Evolutionary conservation across 2,888 invertebrate species (phyloP).

Genomic region (Strigamia crassipes): DNA sequence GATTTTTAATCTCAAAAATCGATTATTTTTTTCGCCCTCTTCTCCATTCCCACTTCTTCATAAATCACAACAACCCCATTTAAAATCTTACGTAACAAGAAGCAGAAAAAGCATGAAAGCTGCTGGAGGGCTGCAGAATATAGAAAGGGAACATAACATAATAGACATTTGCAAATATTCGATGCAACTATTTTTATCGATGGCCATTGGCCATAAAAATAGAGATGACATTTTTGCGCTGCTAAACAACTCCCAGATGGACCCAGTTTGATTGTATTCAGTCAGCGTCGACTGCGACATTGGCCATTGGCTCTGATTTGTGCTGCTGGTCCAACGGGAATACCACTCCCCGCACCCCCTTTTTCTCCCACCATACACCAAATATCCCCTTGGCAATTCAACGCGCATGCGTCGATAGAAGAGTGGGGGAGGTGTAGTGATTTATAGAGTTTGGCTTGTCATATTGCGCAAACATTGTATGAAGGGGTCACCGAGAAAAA

Average conservation of each 20-base stretch:
- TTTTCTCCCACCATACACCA: constrained; percentile 1
- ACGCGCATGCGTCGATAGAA: constrained; percentile 19
- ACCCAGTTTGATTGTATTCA: constrained; percentile 19
- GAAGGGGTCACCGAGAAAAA: constrained; percentile 18
- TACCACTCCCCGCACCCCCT: background rate
- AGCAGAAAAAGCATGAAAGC: background rate
- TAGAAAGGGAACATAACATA: background rate
- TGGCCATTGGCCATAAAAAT: constrained; percentile 13
- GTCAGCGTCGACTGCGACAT: constrained; percentile 30
- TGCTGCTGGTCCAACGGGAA: constrained; percentile 20
- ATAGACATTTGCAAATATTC: constrained; percentile 25
- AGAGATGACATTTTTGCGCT: constrained; percentile 22
- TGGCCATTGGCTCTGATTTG: constrained; percentile 30
- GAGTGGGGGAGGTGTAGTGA: background rate
- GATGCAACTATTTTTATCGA: constrained; percentile 24
- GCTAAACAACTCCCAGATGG: constrained; percentile 30
- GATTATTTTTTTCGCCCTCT: too few species aligned
- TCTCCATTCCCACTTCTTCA: background rate
- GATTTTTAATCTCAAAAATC: too few species aligned
- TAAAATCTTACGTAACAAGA: background rate
- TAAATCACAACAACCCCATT: background rate
- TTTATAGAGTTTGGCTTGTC: constrained; percentile 30
- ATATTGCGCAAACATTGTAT: constrained; percentile 27
- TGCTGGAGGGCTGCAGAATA: background rate
- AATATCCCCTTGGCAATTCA: constrained; percentile 30